Conservation (phyloP, 2,888 invertebrate species). For the Myopa tessellatipennis region DNA sequence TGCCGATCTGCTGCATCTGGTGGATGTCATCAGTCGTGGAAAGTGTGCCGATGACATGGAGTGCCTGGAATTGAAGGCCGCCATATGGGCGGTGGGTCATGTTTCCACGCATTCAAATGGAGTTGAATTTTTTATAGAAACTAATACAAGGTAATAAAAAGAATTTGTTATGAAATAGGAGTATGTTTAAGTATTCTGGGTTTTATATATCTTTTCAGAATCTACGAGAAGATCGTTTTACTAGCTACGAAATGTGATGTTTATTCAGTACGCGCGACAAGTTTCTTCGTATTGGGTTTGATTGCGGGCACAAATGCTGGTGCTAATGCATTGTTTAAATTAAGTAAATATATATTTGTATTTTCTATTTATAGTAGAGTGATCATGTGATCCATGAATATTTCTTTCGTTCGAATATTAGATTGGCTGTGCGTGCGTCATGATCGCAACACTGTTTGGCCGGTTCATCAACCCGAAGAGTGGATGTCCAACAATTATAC, state of each 20-base stretch:
- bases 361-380: neutral
- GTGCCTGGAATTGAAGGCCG: constrained; percentile 84
- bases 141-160: constrained; percentile 57
- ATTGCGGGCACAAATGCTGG: constrained; percentile 87
- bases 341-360: constrained; percentile 69
- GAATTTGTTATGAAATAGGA: neutral
- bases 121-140: constrained; percentile 75
- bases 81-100: constrained; percentile 91
- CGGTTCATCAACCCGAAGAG: constrained; percentile 77
- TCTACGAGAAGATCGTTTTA: constrained; percentile 70
- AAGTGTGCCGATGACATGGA: constrained; percentile 76
- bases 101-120: constrained; percentile 83
- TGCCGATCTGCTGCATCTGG: constrained; percentile 59
- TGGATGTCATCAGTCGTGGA: constrained; percentile 66
- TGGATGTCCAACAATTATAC: constrained; percentile 69
- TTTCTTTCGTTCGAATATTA: constrained; percentile 42
- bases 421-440: constrained; percentile 84
- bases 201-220: constrained; percentile 49
- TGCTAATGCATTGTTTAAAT: constrained; percentile 79
- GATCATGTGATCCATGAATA: neutral
- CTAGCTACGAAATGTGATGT: constrained; percentile 85
- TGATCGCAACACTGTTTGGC: constrained; percentile 81
- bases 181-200: neutral
- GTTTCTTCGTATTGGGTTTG: constrained; percentile 84
- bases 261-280: constrained; percentile 89